Conservation (phyloP, 2,113 vertebrate genomes). For the rat (Rattus norvegicus) region GRCr8 NC_086028.1:2243001-2243500, state of each 20-base stretch:
- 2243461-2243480: not conserved
- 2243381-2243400: not conserved
- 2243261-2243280: not conserved
- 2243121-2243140: not conserved
- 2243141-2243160: not conserved
- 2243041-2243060: not conserved
- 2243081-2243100: not conserved
- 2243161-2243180: rapidly evolving
- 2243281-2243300: not conserved
- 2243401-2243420: rapidly evolving
- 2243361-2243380: not conserved
- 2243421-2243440: not conserved
- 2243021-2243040: rapidly evolving
- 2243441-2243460: not conserved
- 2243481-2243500: not conserved
- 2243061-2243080: not conserved
- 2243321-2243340: not conserved
- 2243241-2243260: not conserved
- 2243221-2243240: not conserved
- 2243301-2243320: not conserved
- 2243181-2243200: rapidly evolving
- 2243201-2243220: not conserved
- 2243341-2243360: not conserved
- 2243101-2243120: not conserved
- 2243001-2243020: not conserved